A percentile compares a stretch with the other conserved stretches of the same genome.
These are phyloP conservation scores for Podarcis lilfordi DNA, from an alignment of 2,797 vertebrate genomes.

Conservation along the genomic window DNA sequence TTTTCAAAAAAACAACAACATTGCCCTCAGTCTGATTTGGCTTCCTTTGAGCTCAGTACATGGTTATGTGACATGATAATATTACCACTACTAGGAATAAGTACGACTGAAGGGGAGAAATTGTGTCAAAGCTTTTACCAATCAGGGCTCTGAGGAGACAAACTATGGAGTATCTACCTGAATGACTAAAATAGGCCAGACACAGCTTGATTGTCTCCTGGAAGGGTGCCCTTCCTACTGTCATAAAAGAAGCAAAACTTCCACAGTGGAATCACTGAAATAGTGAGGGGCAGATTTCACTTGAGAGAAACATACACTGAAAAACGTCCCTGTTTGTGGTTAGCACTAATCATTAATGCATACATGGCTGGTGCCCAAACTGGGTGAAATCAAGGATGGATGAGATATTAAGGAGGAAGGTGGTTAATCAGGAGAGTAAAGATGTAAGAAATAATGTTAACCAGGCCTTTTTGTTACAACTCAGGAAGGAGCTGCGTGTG, in stretches of 20 bases:
- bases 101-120: too few relatives aligned
- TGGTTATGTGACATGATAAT: neutral
- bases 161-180: neutral
- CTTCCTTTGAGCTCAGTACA: neutral
- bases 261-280: neutral
- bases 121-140: neutral
- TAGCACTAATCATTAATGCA: neutral
- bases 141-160: neutral
- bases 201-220: neutral
- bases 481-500: constrained; percentile 19
- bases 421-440: constrained; percentile 43
- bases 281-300: neutral
- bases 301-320: neutral
- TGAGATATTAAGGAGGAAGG: constrained; percentile 18
- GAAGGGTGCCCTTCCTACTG: neutral
- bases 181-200: neutral
- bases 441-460: constrained; percentile 58
- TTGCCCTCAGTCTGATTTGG: neutral
- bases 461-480: constrained; percentile 54
- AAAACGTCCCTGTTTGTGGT: neutral
- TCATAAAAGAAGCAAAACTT: neutral
- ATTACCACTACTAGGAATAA: neutral
- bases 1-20: neutral
- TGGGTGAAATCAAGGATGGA: neutral
- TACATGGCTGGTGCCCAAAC: neutral